phyloP scores from a whole-genome alignment of 2,888 invertebrate genomes.

The Barypeithes pellucidus region DNA sequence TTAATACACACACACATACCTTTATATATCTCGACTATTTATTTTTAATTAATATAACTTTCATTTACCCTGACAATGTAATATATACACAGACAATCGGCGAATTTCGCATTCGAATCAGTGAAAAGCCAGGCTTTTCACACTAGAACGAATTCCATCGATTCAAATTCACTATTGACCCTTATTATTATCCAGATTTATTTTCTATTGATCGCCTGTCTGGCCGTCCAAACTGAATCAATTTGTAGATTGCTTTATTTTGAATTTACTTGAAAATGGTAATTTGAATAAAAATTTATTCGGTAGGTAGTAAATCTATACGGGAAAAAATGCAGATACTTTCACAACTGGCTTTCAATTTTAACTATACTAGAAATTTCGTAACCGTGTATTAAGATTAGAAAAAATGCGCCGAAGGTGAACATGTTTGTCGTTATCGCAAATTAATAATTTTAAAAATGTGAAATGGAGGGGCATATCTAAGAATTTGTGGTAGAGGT shows the following conservation, averaged over 20 bases:
- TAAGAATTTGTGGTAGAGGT: too few relatives aligned
- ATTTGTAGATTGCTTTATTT: slow-evolving; percentile 52
- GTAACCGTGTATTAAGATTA: too few relatives aligned
- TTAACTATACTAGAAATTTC: too few relatives aligned
- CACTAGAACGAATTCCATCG: slow-evolving; percentile 44
- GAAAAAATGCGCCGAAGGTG: too few relatives aligned
- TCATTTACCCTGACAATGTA: not conserved
- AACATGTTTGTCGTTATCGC: too few relatives aligned
- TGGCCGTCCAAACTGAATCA: slow-evolving; percentile 45
- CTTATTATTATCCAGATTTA: slow-evolving; percentile 54
- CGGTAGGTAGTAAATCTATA: too few relatives aligned
- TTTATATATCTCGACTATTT: too few relatives aligned
- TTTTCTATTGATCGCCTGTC: slow-evolving; percentile 53
- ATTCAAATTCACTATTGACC: slow-evolving; percentile 50
- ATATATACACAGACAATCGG: slow-evolving; percentile 7
- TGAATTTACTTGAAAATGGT: slow-evolving; percentile 27
- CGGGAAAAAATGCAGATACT: too few relatives aligned
- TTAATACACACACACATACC: too few relatives aligned
- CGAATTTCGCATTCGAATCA: slow-evolving; percentile 30
- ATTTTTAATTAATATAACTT: not conserved
- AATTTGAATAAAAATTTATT: slow-evolving; percentile 37
- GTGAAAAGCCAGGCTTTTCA: slow-evolving; percentile 43
- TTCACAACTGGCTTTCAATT: too few relatives aligned
- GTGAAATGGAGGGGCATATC: too few relatives aligned
- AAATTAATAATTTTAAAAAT: too few relatives aligned